Evolutionary conservation across 2,113 vertebrate species (phyloP), one percentile per base, ranked within the genome.

Genomic region (Machaerirhynchus nigripectus): DNA sequence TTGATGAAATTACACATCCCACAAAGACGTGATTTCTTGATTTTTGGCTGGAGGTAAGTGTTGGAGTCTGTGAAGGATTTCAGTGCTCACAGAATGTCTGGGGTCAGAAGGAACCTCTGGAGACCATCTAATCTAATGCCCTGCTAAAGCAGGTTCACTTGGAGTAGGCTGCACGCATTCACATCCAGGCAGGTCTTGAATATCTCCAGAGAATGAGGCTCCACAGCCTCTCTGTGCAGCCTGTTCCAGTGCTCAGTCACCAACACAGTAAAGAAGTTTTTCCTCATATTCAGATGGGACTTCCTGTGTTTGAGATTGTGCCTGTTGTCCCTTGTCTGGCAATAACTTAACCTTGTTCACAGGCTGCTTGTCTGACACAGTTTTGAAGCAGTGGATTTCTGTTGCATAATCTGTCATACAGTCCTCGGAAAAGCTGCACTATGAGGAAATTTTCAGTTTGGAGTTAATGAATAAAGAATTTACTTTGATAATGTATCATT

Each of bases 391-490:
- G 4, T 24, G 10, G 19, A 19, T 87, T 92, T 92, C 31, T 23
- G 35, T 70, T 75, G 40, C 39, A 24, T 30, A 47, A 57, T 37
- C 78, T 87, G 55, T 86, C 63, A 77, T 22, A 9, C 2, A 57
- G 67, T 60, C 40, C 35, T 46, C 78, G 84, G 61, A 87, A 95
- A 95, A 65, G 21, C 60, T 78, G 35, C 23, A 13, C 37, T 91
- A 33, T 5, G 11, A 52, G n/a, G 37, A 40, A 69, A 91, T 96
- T 93, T 96, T 95, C 49, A 90, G 50, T 75, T 82, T 90, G 44
- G 35, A 95, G 70, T 94, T 96, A 96, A 96, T 82, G 52, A 97
- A 93, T 86, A 95, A 96, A 84, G 84, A 95, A 95, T 96, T 95
- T 94, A 49, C 57, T 92, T 70, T 95, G 77, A 90, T 92, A 96